phyloP scores from a whole-genome alignment of 1,140 invertebrate species.

The Hylaeus anthracinus region DNA sequence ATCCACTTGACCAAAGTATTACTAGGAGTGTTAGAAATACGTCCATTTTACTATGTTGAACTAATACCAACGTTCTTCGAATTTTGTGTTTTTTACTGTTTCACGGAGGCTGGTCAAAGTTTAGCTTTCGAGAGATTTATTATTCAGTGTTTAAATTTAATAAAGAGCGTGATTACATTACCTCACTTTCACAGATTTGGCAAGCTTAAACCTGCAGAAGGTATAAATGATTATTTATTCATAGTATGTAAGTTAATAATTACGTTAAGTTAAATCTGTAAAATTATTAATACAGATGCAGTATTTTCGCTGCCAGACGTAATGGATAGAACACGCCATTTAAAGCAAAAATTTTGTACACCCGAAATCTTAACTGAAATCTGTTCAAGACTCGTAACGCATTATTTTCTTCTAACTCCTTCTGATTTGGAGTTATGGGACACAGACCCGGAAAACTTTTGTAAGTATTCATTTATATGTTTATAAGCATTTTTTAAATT shows the following conservation, averaged over 20 bases:
- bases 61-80: constrained; percentile 90
- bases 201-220: constrained; percentile 81
- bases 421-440: constrained; percentile 95
- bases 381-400: constrained; percentile 90
- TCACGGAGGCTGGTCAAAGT: constrained; percentile 88
- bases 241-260: background rate
- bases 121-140: constrained; percentile 91
- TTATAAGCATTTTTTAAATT: background rate
- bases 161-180: constrained; percentile 92
- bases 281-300: constrained; percentile 68
- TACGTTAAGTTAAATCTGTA: background rate
- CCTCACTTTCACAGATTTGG: constrained; percentile 69
- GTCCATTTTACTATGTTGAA: constrained; percentile 90
- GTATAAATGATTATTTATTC: constrained; percentile 62
- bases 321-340: constrained; percentile 84
- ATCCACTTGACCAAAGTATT: constrained; percentile 90
- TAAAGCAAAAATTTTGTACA: constrained; percentile 88
- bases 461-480: constrained; percentile 73
- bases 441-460: constrained; percentile 93
- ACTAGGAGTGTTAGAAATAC: constrained; percentile 87
- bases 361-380: constrained; percentile 87
- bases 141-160: constrained; percentile 94
- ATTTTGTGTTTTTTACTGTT: constrained; percentile 92
- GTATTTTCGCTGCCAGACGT: constrained; percentile 48
- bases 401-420: constrained; percentile 93